A percentile compares a stretch with the other conserved stretches of the same genome.
phyloP scores from a whole-genome alignment of 2,888 invertebrate genomes.

The Zelleria hepariella region DNA sequence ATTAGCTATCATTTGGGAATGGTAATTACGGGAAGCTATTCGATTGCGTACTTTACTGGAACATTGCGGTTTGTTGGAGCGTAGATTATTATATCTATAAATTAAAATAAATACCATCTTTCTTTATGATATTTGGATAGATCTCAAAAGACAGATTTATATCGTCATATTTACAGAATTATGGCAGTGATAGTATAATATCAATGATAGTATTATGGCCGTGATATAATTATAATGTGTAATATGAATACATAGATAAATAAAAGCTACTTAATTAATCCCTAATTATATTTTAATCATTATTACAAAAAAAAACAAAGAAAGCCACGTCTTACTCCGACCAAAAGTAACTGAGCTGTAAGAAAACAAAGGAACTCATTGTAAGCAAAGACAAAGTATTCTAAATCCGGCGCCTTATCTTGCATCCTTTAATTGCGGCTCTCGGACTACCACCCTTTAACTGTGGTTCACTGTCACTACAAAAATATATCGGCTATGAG shows the following conservation, averaged over 20 bases:
- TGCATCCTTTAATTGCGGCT: conserved; percentile 50
- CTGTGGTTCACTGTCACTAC: background rate
- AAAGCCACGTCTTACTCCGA: conserved; percentile 6
- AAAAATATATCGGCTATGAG: background rate
- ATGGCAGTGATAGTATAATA: no score
- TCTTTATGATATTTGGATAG: no score
- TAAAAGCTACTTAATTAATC: no score
- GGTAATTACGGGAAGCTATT: background rate
- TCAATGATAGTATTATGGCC: no score
- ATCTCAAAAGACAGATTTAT: no score
- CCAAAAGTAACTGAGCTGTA: background rate
- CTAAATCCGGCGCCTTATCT: conserved; percentile 41
- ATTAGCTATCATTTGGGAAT: background rate
- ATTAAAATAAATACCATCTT: no score
- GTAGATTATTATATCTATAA: no score
- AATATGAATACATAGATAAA: no score
- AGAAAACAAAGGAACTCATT: conserved; percentile 12
- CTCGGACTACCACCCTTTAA: background rate
- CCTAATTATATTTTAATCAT: no score
- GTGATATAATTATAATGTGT: no score
- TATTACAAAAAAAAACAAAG: background rate
- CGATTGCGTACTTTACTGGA: background rate
- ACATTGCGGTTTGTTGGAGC: background rate
- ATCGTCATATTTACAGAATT: no score
- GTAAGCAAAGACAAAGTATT: conserved; percentile 19